phyloP scores from a whole-genome alignment of 2,797 vertebrate genomes.

The Triplophysa yarkandensis region DNA sequence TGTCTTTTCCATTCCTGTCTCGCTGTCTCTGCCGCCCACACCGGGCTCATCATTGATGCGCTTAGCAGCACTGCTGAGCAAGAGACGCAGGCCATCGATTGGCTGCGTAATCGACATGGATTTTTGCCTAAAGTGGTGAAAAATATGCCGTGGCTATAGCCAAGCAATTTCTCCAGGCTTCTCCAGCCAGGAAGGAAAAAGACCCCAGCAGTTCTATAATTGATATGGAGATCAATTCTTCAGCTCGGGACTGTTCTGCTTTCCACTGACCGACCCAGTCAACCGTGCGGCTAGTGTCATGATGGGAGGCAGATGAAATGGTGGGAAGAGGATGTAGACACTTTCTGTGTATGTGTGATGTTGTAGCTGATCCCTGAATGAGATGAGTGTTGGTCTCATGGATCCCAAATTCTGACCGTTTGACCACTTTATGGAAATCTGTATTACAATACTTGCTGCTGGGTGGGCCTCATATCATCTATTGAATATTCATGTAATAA shows the following conservation, averaged over 20 bases:
- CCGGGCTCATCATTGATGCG: slow-evolving; percentile 57
- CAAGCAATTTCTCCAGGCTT: slow-evolving; percentile 55
- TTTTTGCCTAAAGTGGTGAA: slow-evolving; percentile 63
- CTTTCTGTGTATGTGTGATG: not conserved
- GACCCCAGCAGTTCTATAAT: slow-evolving; percentile 45
- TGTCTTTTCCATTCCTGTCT: slow-evolving; percentile 41
- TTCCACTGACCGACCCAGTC: slow-evolving; percentile 34
- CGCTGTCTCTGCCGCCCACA: slow-evolving; percentile 43
- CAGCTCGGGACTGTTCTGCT: slow-evolving; percentile 31
- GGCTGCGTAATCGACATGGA: slow-evolving; percentile 59
- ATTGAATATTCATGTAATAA: not conserved
- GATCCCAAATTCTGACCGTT: too few relatives aligned
- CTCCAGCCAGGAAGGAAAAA: slow-evolving; percentile 40
- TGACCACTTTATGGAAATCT: too few relatives aligned
- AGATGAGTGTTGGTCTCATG: too few relatives aligned
- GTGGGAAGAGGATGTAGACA: slow-evolving; percentile 9
- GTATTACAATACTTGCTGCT: too few relatives aligned
- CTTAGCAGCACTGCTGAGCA: slow-evolving; percentile 54
- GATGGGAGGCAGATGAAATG: slow-evolving; percentile 29
- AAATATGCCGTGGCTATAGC: slow-evolving; percentile 58
- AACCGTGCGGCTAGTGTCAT: slow-evolving; percentile 35
- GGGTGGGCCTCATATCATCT: not conserved
- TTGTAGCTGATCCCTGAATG: not conserved
- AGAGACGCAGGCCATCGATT: slow-evolving; percentile 57
- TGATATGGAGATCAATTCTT: slow-evolving; percentile 51